Conservation (phyloP, 2,888 invertebrate genomes). For the Hydraecia micacea region DNA sequence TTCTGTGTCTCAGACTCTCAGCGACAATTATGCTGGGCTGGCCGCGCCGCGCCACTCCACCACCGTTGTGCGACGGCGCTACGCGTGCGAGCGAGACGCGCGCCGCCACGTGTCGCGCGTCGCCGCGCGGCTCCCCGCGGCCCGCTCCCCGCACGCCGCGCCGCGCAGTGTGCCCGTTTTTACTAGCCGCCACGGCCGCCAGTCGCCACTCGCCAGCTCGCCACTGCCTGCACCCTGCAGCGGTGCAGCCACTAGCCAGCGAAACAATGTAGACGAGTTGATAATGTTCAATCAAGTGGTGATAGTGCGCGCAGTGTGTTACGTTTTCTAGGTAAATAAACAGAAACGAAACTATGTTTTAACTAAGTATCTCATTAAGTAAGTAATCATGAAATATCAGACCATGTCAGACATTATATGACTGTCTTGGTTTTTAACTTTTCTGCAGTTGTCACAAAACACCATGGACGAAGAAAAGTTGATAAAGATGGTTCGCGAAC, state of each 20-base stretch:
- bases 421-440: neutral
- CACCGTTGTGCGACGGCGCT: neutral
- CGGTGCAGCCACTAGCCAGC: too few relatives aligned
- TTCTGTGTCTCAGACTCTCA: too few relatives aligned
- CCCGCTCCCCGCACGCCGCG: neutral
- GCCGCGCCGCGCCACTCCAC: neutral
- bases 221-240: too few relatives aligned
- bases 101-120: conserved; percentile 18
- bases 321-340: neutral
- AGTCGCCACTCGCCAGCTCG: too few relatives aligned
- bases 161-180: neutral
- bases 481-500: conserved; percentile 47
- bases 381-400: neutral
- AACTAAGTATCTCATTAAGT: neutral
- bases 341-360: neutral
- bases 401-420: neutral
- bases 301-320: neutral
- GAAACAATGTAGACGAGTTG: neutral
- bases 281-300: neutral
- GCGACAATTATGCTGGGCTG: neutral
- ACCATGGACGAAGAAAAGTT: conserved; percentile 46
- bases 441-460: neutral
- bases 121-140: conserved; percentile 40
- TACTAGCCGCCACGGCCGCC: neutral
- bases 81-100: conserved; percentile 30